phyloP scores from a whole-genome alignment of 1,140 invertebrate species.

The Campodea augens region DNA sequence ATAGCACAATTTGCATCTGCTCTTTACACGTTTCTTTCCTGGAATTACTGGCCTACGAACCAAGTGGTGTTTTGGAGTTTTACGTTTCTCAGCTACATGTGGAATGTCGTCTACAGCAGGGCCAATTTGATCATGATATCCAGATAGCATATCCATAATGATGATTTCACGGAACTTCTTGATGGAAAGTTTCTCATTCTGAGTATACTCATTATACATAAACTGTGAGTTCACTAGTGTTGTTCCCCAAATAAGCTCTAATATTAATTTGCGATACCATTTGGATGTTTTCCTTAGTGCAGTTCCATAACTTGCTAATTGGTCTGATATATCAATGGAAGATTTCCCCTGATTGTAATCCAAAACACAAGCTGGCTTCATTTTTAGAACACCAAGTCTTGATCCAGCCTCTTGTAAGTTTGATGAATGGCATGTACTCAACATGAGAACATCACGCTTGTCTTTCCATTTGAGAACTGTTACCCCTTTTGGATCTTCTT shows the following conservation, averaged over 20 bases:
- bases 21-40: too few relatives aligned
- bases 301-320: conserved; percentile 21
- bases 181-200: too few relatives aligned
- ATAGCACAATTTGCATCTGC: too few relatives aligned
- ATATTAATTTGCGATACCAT: conserved; percentile 10
- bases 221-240: conserved; percentile 10
- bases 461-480: conserved; percentile 25
- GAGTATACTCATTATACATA: too few relatives aligned
- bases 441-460: conserved; percentile 21
- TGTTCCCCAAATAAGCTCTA: conserved; percentile 7
- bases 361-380: conserved; percentile 21
- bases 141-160: too few relatives aligned
- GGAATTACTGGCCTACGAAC: too few relatives aligned
- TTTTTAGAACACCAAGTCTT: conserved; percentile 11
- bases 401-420: conserved; percentile 12
- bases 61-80: too few relatives aligned
- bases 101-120: too few relatives aligned
- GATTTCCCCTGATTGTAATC: conserved; percentile 25
- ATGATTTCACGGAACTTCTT: too few relatives aligned
- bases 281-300: conserved; percentile 14
- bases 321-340: conserved; percentile 23
- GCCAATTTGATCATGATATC: too few relatives aligned
- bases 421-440: conserved; percentile 21
- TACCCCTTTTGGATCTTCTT: conserved; percentile 14
- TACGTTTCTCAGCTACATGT: too few relatives aligned